A percentile compares a stretch with the other conserved stretches of the same genome.
These are phyloP conservation scores for Myotis daubentonii DNA, from an alignment of 2,797 vertebrate genomes.

Conservation along the genomic window DNA sequence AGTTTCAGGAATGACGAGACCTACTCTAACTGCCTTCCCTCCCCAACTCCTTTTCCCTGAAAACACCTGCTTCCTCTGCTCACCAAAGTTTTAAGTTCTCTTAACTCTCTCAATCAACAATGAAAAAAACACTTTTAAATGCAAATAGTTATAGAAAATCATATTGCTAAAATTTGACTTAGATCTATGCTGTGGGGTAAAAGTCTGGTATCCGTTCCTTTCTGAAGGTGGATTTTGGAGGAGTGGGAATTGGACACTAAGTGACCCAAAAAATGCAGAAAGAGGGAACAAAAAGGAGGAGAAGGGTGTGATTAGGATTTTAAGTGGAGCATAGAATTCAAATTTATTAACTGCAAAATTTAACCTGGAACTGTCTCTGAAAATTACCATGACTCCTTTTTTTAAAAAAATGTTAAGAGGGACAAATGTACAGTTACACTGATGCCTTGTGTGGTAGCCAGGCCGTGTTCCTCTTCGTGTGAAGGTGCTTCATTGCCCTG, in stretches of 20 bases:
- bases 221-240: not conserved
- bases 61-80: not conserved
- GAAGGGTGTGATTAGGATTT: not conserved
- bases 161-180: not conserved
- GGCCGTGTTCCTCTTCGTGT: not conserved
- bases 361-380: not conserved
- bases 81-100: not conserved
- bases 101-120: not conserved
- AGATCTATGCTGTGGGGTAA: not conserved
- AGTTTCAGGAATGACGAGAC: not conserved
- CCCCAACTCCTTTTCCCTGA: not conserved
- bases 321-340: not conserved
- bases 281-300: not conserved
- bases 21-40: not conserved
- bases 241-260: not conserved
- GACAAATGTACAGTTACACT: not conserved
- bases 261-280: not conserved
- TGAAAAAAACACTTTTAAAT: not conserved
- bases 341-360: not conserved
- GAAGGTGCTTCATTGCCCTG: not conserved
- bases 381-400: not conserved
- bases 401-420: not conserved
- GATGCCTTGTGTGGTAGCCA: not conserved
- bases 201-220: not conserved
- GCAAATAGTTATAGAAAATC: not conserved